Evolutionary conservation across 2,888 invertebrate genomes (phyloP), one percentile per base, ranked within the genome.

Genomic region (Drepana falcataria): DNA sequence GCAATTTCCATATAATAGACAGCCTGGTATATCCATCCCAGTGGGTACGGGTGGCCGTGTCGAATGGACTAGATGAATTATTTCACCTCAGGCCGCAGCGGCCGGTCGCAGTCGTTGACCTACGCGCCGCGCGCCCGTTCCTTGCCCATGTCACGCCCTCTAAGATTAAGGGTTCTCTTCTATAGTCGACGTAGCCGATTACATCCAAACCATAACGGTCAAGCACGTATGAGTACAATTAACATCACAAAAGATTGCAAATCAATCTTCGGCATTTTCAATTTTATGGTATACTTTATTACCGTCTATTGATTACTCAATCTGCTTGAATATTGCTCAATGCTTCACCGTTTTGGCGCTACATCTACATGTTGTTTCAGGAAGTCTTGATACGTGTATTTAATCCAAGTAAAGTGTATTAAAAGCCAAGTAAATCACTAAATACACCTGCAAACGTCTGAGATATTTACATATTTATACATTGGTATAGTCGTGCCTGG

Each of bases 21-120:
- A 44, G 9, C 44, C 0, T 9, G 3, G 44, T 44, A 44, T 44
- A 44, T 9, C 44, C 9, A 44, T 9, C 44, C 9, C 44, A 9
- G 44, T 9, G 44, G 44, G 44, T 44, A 44, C 44, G 44, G 56
- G 57, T 62, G 55, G 63, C 73, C 79, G 75, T 79, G 75, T 81
- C 77, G 71, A 80, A 81, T 78, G 68, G 64, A 66, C 74, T 78
- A 77, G 79, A 76, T 81, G 78, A 80, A 79, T 80, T 82, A 79
- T 82, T 81, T 77, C 72, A 75, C 75, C 75, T 75, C 74, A 61
- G 66, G 59, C 59, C 61, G 61, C 64, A 68, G 72, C 68, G 68
- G 68, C 66, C 61, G 69, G 70, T 57, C 66, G 71, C 80, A 85
- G 86, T 85, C 88, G 84, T 85, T 88, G 87, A 87, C 89, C 87